A percentile compares a stretch with the other conserved stretches of the same genome.
These are phyloP conservation scores for Tapirus indicus DNA, from an alignment of 2,797 vertebrate genomes.

Conservation along the genomic window DNA sequence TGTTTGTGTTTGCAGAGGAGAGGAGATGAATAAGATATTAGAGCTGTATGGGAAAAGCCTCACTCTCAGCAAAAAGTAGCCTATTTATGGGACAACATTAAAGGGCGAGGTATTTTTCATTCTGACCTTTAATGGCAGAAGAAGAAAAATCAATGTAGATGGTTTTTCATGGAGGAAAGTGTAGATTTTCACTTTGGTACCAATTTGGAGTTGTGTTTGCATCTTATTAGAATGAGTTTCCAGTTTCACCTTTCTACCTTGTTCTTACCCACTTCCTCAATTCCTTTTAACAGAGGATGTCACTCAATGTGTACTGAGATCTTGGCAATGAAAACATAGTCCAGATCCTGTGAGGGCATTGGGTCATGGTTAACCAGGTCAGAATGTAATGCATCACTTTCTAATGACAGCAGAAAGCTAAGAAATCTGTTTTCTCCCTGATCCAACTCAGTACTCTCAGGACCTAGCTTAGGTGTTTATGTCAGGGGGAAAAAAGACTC, in stretches of 20 bases:
- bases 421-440: background rate
- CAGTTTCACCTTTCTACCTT: background rate
- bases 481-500: fast-evolving
- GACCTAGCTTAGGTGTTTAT: background rate
- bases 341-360: background rate
- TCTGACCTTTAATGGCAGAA: constrained; percentile 61
- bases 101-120: constrained; percentile 70
- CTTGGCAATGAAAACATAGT: background rate
- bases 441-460: background rate
- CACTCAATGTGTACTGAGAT: background rate
- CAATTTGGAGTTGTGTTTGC: constrained; percentile 35
- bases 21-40: constrained; percentile 67
- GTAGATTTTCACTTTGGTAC: constrained; percentile 55
- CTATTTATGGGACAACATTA: constrained; percentile 67
- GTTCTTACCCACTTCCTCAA: background rate
- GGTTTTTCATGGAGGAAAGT: constrained; percentile 47
- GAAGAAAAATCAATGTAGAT: constrained; percentile 50
- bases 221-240: background rate
- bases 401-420: background rate
- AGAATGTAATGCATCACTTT: background rate
- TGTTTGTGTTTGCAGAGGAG: constrained; percentile 56
- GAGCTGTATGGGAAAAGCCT: constrained; percentile 47
- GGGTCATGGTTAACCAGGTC: background rate
- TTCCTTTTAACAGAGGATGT: background rate
- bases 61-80: constrained; percentile 66